A percentile compares a stretch with the other conserved stretches of the same genome.
Evolutionary conservation across 2,113 vertebrate species (phyloP).

Genomic region (Pao palembangensis): DNA sequence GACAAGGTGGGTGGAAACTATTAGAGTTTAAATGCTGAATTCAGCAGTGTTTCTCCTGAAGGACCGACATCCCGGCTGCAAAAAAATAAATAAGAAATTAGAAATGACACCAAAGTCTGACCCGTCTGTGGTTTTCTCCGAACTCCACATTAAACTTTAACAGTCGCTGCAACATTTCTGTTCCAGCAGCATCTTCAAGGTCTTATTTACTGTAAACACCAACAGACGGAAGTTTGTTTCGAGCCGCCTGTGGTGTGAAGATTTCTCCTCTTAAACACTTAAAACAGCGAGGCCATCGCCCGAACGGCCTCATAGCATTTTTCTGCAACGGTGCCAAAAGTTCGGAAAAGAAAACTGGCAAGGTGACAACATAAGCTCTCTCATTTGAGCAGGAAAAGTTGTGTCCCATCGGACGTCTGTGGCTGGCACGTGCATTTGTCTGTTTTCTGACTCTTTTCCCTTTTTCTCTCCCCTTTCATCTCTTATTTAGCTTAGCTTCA

Average conservation of each 20-base stretch:
- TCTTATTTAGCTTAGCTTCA: constrained; percentile 26
- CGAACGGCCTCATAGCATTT: no score
- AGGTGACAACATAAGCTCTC: constrained; percentile 37
- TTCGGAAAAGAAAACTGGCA: background rate
- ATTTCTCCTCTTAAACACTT: no score
- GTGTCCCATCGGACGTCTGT: constrained; percentile 5
- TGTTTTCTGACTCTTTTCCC: constrained; percentile 31
- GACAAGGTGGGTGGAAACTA: constrained; percentile 50
- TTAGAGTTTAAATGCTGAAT: constrained; percentile 54
- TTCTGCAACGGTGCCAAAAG: no score
- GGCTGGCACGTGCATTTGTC: constrained; percentile 14
- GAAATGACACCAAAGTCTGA: no score
- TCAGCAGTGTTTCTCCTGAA: constrained; percentile 30
- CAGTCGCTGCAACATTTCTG: constrained; percentile 17
- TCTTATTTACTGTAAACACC: constrained; percentile 12
- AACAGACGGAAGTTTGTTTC: background rate
- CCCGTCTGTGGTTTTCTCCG: constrained; percentile 16
- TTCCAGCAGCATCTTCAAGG: constrained; percentile 14
- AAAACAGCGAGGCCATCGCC: no score
- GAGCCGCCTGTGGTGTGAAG: no score
- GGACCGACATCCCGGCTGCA: constrained; percentile 13
- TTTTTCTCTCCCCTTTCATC: background rate
- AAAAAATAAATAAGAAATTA: constrained; percentile 35
- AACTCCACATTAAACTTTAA: constrained; percentile 17
- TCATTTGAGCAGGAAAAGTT: constrained; percentile 43